phyloP scores from a whole-genome alignment of 2,888 invertebrate species.

The Plemyria rubiginata region DNA sequence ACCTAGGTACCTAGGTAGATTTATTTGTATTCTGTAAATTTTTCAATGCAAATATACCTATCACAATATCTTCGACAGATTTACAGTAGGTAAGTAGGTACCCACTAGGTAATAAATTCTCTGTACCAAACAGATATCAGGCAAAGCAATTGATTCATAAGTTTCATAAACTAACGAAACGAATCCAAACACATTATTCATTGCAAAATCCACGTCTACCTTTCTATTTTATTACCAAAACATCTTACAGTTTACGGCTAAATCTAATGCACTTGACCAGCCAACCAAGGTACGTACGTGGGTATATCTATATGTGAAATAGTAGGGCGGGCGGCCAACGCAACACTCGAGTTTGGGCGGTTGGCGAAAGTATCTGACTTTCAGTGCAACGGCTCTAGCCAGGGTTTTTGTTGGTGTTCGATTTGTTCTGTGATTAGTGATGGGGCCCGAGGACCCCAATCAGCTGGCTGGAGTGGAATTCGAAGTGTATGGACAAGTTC shows the following conservation, averaged over 20 bases:
- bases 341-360: constrained; percentile 64
- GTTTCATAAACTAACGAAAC: constrained; percentile 3
- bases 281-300: constrained; percentile 12
- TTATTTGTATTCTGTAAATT: too few relatives aligned
- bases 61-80: too few relatives aligned
- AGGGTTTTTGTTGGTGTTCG: constrained; percentile 28
- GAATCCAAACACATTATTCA: constrained; percentile 2
- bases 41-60: too few relatives aligned
- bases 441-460: constrained; percentile 86
- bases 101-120: neutral
- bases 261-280: constrained; percentile 15
- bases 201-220: neutral
- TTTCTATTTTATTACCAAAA: constrained; percentile 21
- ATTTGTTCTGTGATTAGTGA: constrained; percentile 49
- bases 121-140: neutral
- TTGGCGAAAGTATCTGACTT: constrained; percentile 42
- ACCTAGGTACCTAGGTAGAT: too few relatives aligned
- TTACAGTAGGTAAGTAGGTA: too few relatives aligned
- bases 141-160: constrained; percentile 2
- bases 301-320: constrained; percentile 31
- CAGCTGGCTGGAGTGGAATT: constrained; percentile 93
- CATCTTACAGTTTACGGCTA: constrained; percentile 8
- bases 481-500: constrained; percentile 95
- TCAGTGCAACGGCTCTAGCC: constrained; percentile 9
- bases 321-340: constrained; percentile 50